Conservation (phyloP, 2,888 invertebrate genomes). For the Acanthosepion pharaonis region DNA sequence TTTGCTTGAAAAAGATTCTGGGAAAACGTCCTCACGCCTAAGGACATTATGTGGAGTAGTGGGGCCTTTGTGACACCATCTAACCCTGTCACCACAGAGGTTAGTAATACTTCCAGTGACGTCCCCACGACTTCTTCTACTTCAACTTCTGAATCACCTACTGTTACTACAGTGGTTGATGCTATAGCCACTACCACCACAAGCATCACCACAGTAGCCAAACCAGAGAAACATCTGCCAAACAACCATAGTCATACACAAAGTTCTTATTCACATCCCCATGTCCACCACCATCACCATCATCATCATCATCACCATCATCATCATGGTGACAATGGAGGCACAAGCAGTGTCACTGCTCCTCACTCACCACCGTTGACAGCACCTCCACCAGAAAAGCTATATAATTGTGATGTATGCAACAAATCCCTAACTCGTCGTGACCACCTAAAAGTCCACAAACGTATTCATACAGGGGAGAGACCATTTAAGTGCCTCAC, state of each 20-base stretch:
- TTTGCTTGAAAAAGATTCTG: background rate
- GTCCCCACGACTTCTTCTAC: background rate
- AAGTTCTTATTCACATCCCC: background rate
- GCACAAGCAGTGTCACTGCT: background rate
- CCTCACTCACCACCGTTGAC: background rate
- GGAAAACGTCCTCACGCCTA: background rate
- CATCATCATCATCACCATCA: constrained; percentile 36
- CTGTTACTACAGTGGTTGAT: background rate
- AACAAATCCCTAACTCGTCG: constrained; percentile 42
- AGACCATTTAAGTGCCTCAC: constrained; percentile 36
- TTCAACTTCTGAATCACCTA: background rate
- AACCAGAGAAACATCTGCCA: background rate
- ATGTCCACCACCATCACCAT: background rate
- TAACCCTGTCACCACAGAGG: background rate
- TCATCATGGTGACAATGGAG: background rate
- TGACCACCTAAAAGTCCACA: constrained; percentile 42
- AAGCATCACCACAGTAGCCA: background rate
- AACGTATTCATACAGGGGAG: constrained; percentile 43
- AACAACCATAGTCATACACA: background rate
- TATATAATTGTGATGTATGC: constrained; percentile 38
- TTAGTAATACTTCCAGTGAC: background rate
- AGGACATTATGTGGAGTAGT: constrained; percentile 34
- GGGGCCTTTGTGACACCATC: constrained; percentile 41
- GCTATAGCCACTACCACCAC: background rate
- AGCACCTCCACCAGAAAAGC: background rate